phyloP scores from a whole-genome alignment of 53 echinoderm and acorn worm genomes.

The Paracentrotus lividus region DNA sequence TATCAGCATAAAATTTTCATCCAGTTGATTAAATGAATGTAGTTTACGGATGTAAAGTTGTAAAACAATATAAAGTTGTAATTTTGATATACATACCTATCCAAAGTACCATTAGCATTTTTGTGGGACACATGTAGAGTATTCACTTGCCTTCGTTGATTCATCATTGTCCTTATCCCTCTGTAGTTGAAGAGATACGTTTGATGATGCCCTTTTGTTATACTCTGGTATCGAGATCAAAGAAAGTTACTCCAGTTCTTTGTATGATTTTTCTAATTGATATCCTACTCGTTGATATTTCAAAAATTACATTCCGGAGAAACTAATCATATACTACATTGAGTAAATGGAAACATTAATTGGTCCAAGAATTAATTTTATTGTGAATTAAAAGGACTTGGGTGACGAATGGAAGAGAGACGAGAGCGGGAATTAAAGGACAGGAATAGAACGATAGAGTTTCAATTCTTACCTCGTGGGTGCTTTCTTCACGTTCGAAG shows the following conservation, averaged over 20 bases:
- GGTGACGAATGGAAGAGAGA: not conserved
- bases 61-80: too few species aligned
- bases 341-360: too few species aligned
- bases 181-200: slow-evolving; percentile 93
- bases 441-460: not conserved
- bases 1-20: too few species aligned
- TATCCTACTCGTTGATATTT: too few species aligned
- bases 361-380: too few species aligned
- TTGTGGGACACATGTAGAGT: too few species aligned
- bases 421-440: not conserved
- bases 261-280: not conserved
- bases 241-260: not conserved
- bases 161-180: slow-evolving; percentile 96
- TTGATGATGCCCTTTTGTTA: slow-evolving; percentile 91
- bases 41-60: too few species aligned
- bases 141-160: slow-evolving; percentile 94
- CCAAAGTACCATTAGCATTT: too few species aligned
- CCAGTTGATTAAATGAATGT: too few species aligned
- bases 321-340: too few species aligned
- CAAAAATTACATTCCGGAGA: too few species aligned
- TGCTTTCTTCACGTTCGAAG: slow-evolving; percentile 71
- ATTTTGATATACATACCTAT: too few species aligned
- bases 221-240: slow-evolving; percentile 76
- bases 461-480: slow-evolving; percentile 74
- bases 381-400: not conserved